Conservation (phyloP, 2,888 invertebrate genomes). For the Pinctada fucata region DNA sequence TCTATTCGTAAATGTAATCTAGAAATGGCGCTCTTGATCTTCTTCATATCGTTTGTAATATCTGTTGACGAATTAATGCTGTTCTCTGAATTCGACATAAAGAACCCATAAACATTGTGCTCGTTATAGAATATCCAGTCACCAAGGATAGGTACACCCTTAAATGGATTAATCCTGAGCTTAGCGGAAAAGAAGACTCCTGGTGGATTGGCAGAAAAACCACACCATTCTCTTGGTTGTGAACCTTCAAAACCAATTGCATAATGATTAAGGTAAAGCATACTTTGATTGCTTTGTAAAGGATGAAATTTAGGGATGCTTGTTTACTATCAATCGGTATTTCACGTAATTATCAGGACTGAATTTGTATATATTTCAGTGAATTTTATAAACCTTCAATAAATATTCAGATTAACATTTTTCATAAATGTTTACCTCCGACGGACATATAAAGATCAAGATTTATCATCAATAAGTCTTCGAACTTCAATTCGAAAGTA, state of each 20-base stretch:
- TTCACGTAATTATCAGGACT: too few relatives aligned
- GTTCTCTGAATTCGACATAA: constrained; percentile 35
- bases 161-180: constrained; percentile 43
- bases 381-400: too few relatives aligned
- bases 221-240: constrained; percentile 43
- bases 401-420: too few relatives aligned
- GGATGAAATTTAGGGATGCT: too few relatives aligned
- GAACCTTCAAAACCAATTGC: too few relatives aligned
- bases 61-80: not conserved
- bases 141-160: constrained; percentile 42
- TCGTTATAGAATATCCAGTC: constrained; percentile 34
- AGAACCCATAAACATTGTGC: constrained; percentile 35
- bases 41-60: not conserved
- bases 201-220: constrained; percentile 45
- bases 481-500: not conserved
- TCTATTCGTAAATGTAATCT: too few relatives aligned
- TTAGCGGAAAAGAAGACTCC: constrained; percentile 42
- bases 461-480: too few relatives aligned
- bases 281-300: too few relatives aligned
- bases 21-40: too few relatives aligned
- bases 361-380: too few relatives aligned
- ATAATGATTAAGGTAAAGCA: too few relatives aligned
- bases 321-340: too few relatives aligned
- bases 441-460: not conserved
- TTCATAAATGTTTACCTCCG: not conserved